Percentiles rank a stretch among this genome's conserved stretches.
These are phyloP conservation scores for Belgica antarctica DNA, from an alignment of 2,888 invertebrate genomes.

Conservation along the genomic window DNA sequence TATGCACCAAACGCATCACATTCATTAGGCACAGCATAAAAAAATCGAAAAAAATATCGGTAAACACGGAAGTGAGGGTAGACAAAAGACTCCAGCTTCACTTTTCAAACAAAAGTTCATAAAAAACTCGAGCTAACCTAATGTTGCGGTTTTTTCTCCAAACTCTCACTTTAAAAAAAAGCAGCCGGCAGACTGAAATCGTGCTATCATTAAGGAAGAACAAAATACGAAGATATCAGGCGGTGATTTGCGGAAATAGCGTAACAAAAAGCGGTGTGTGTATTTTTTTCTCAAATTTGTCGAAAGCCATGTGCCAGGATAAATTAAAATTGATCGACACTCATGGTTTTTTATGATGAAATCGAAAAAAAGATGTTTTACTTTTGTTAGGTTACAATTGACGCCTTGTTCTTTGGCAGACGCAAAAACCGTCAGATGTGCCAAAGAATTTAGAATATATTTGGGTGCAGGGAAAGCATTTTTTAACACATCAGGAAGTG, in stretches of 20 bases:
- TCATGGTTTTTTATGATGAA: constrained; percentile 34
- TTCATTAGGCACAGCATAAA: constrained; percentile 3
- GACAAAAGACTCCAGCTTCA: too few relatives aligned
- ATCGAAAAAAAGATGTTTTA: constrained; percentile 41
- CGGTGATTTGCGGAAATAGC: constrained; percentile 44
- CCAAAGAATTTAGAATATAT: too few relatives aligned
- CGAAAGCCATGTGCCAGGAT: too few relatives aligned
- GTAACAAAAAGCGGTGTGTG: constrained; percentile 22
- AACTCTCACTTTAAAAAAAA: constrained; percentile 27
- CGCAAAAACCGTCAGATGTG: too few relatives aligned
- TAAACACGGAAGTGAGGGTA: not conserved
- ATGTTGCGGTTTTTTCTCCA: constrained; percentile 16
- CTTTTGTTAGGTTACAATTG: constrained; percentile 32
- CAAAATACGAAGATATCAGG: constrained; percentile 18
- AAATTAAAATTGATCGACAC: too few relatives aligned
- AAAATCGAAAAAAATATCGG: not conserved
- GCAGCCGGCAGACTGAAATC: constrained; percentile 37
- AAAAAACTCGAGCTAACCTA: not conserved
- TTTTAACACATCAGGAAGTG: too few relatives aligned
- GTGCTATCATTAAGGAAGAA: constrained; percentile 18
- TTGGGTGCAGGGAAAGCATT: too few relatives aligned
- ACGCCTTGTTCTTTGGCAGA: too few relatives aligned
- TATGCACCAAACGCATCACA: not conserved
- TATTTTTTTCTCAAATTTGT: too few relatives aligned
- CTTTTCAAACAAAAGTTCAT: not conserved